Percentiles rank a stretch among this genome's conserved stretches.
Conservation (phyloP, 2,797 vertebrate genomes). For the Lacerta viridis region DNA sequence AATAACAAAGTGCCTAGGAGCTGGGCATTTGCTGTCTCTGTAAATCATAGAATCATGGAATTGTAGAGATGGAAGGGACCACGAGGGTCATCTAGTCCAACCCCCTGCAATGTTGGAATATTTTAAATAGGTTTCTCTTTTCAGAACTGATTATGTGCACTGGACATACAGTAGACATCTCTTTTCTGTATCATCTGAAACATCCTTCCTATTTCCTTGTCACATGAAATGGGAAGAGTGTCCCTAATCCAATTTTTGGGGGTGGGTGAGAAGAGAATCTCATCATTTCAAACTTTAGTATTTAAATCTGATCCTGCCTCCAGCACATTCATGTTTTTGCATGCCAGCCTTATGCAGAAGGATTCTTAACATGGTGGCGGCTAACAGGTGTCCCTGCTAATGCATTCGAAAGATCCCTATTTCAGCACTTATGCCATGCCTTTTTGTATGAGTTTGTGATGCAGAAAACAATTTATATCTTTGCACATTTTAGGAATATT, state of each 20-base stretch:
- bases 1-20: not conserved
- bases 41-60: too few relatives aligned
- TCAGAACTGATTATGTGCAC: not conserved
- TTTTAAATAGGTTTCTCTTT: not conserved
- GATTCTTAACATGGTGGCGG: not conserved
- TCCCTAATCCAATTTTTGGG: not conserved
- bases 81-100: too few relatives aligned
- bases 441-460: not conserved
- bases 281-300: not conserved
- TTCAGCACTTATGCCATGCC: not conserved
- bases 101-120: too few relatives aligned
- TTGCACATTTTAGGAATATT: not conserved
- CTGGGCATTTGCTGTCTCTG: not conserved
- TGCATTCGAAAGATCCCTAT: not conserved
- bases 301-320: too few relatives aligned
- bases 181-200: not conserved
- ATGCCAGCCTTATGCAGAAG: not conserved
- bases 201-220: not conserved
- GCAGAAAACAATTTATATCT: too few relatives aligned
- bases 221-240: not conserved
- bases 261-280: not conserved
- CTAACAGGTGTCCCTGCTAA: not conserved
- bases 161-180: too few relatives aligned
- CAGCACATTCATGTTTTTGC: not conserved
- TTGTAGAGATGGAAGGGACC: too few relatives aligned